These are phyloP conservation scores for Eupeodes latifasciatus DNA, from an alignment of 2,888 invertebrate genomes.

Conservation along the genomic window DNA sequence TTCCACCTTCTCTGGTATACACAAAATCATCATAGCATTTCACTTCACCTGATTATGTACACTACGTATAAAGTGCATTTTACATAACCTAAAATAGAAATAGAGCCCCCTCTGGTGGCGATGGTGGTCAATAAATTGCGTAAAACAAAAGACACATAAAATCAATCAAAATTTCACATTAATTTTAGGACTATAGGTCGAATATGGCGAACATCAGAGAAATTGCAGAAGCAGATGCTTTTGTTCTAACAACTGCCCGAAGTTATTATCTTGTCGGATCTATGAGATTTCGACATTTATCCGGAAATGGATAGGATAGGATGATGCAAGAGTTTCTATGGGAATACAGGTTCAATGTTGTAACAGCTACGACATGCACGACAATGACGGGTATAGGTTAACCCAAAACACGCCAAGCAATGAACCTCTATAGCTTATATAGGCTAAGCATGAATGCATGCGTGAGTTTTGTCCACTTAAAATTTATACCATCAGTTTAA, in stretches of 20 bases:
- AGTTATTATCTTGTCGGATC: slow-evolving; percentile 36
- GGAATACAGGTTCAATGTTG: background rate
- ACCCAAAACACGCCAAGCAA: background rate
- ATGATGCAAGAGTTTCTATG: background rate
- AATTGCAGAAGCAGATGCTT: background rate
- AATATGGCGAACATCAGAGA: too few relatives aligned
- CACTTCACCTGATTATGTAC: background rate
- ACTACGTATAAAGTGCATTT: background rate
- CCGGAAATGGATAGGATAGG: slow-evolving; percentile 19
- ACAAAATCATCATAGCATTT: background rate
- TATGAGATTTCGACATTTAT: slow-evolving; percentile 51
- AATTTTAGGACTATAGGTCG: background rate
- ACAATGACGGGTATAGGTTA: background rate
- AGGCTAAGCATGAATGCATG: slow-evolving; percentile 8
- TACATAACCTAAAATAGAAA: background rate
- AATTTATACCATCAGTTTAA: slow-evolving; percentile 3
- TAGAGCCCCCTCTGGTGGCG: background rate
- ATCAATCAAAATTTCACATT: slow-evolving; percentile 55
- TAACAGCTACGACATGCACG: background rate
- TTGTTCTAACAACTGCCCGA: slow-evolving; percentile 18
- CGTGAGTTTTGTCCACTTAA: slow-evolving; percentile 10
- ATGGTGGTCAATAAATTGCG: slow-evolving; percentile 26
- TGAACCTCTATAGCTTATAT: background rate
- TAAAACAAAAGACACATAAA: slow-evolving; percentile 57
- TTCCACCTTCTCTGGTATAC: background rate